Percentiles rank a stretch among this genome's conserved stretches.
Conservation (phyloP, 2,797 vertebrate genomes). For the Crocodylus rhombifer region DNA sequence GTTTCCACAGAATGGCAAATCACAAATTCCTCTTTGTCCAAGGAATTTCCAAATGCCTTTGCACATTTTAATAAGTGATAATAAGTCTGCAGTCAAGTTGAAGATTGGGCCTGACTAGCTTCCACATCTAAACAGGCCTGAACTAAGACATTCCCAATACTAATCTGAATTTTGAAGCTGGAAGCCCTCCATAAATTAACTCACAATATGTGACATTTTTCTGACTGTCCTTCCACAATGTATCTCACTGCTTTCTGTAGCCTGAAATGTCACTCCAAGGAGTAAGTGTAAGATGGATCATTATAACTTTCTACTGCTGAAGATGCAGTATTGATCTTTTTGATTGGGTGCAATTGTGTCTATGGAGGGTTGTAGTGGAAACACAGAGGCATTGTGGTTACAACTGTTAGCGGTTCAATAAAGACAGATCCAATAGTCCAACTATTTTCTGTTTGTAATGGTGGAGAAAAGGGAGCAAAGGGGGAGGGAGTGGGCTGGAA, state of each 20-base stretch:
- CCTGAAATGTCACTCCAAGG: not conserved
- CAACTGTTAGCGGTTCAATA: too few relatives aligned
- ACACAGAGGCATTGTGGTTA: too few relatives aligned
- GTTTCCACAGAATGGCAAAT: not conserved
- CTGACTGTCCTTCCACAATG: not conserved
- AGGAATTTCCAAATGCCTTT: not conserved
- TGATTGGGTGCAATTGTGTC: not conserved
- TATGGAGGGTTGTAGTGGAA: too few relatives aligned
- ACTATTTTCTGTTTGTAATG: too few relatives aligned
- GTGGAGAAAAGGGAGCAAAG: too few relatives aligned
- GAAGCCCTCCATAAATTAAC: not conserved
- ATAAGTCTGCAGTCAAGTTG: accelerated
- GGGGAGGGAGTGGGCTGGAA: too few relatives aligned
- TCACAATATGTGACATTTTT: not conserved
- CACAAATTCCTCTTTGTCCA: not conserved
- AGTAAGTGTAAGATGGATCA: not conserved
- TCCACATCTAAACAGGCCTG: not conserved
- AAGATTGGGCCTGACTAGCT: accelerated
- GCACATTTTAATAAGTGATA: not conserved
- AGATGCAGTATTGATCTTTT: not conserved
- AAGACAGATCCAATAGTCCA: too few relatives aligned
- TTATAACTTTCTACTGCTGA: not conserved
- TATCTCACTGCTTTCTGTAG: not conserved
- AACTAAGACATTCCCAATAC: not conserved
- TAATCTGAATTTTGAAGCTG: not conserved